These are phyloP conservation scores for Hyperoplus immaculatus DNA, from an alignment of 2,797 vertebrate species.

Conservation along the genomic window DNA sequence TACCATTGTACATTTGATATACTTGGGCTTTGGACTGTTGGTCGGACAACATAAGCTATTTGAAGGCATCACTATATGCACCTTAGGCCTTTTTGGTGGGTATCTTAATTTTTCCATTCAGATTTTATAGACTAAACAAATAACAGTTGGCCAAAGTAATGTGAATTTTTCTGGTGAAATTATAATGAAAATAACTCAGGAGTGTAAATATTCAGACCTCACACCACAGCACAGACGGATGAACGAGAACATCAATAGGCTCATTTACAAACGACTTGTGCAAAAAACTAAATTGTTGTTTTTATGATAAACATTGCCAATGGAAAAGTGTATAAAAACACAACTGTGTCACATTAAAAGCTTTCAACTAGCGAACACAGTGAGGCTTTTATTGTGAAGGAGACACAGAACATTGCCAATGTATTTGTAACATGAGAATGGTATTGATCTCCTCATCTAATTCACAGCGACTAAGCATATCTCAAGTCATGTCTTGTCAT, in stretches of 20 bases:
- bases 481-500: too few species aligned
- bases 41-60: not conserved
- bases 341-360: not conserved
- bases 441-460: too few species aligned
- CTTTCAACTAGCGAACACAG: too few species aligned
- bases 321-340: not conserved
- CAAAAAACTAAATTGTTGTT: not conserved
- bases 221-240: not conserved
- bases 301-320: not conserved
- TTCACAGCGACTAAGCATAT: too few species aligned
- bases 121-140: not conserved
- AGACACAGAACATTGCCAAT: too few species aligned
- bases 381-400: too few species aligned
- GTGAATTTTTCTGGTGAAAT: not conserved
- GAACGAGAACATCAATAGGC: not conserved
- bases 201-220: not conserved
- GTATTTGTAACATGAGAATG: too few species aligned
- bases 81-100: not conserved
- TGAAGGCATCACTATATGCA: not conserved
- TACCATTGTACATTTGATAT: not conserved
- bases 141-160: not conserved
- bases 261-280: conserved; percentile 2
- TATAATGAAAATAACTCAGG: not conserved
- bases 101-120: not conserved
- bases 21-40: not conserved